phyloP scores from a whole-genome alignment of 2,888 invertebrate species.

The Exocentrus adspersus region DNA sequence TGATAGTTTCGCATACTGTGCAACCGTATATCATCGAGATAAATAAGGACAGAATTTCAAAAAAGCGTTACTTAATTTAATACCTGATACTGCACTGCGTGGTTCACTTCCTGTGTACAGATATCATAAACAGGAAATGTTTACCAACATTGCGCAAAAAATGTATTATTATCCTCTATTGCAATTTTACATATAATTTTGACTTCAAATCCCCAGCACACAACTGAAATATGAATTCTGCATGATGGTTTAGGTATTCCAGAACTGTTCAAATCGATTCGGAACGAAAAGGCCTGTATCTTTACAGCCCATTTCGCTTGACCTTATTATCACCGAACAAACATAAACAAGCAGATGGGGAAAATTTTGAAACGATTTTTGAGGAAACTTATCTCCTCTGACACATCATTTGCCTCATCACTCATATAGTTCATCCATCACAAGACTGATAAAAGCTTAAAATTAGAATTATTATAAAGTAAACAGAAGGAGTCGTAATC shows the following conservation, averaged over 20 bases:
- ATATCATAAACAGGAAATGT: constrained; percentile 20
- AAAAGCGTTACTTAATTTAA: not conserved
- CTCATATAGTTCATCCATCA: constrained; percentile 9
- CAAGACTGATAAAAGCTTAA: constrained; percentile 11
- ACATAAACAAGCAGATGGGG: not conserved
- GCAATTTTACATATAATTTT: too few relatives aligned
- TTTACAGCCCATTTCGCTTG: not conserved
- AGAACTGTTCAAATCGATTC: too few relatives aligned
- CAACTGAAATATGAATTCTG: too few relatives aligned
- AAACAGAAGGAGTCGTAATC: constrained; percentile 15
- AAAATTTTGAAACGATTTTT: not conserved
- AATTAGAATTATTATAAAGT: constrained; percentile 21
- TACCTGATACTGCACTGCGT: not conserved
- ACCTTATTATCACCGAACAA: not conserved
- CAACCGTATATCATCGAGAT: not conserved
- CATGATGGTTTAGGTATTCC: too few relatives aligned
- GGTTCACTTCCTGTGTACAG: not conserved
- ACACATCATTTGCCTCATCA: constrained; percentile 1
- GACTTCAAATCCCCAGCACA: too few relatives aligned
- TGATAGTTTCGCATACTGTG: not conserved
- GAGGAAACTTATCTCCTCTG: not conserved
- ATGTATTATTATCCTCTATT: not conserved
- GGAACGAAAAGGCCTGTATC: not conserved
- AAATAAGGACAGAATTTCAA: not conserved
- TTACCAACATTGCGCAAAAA: not conserved